A percentile compares a stretch with the other conserved stretches of the same genome.
Conservation (phyloP, 2,797 vertebrate species). For the Gastrophryne carolinensis region DNA sequence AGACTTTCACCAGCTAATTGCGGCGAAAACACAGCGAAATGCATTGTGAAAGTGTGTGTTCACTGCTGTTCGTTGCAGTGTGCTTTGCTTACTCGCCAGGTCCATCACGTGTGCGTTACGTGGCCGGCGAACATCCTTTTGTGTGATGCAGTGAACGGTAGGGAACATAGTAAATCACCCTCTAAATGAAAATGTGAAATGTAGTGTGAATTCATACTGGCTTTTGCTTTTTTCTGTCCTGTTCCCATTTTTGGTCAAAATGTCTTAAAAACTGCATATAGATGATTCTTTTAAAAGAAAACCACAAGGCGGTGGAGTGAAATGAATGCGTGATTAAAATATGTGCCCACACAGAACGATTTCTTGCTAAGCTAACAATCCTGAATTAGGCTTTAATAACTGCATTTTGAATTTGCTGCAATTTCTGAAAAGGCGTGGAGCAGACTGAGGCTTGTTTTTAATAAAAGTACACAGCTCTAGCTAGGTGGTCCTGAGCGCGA, state of each 20-base stretch:
- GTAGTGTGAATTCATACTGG: no score
- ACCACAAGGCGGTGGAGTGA: constrained; percentile 33
- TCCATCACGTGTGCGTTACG: no score
- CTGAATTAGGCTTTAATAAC: constrained; percentile 37
- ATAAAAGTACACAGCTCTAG: not conserved
- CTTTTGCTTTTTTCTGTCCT: not conserved
- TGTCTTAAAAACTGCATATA: constrained; percentile 17
- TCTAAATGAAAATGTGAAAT: no score
- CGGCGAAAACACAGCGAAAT: no score
- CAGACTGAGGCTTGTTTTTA: constrained; percentile 16
- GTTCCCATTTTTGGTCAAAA: not conserved
- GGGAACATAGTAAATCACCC: no score
- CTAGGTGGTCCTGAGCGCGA: constrained; percentile 32
- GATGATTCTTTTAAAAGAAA: constrained; percentile 34
- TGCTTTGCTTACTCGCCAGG: no score
- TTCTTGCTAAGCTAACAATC: constrained; percentile 32
- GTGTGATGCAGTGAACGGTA: no score
- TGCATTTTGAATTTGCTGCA: constrained; percentile 30
- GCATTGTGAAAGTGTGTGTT: no score
- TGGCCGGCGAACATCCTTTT: no score
- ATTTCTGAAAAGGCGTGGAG: constrained; percentile 20
- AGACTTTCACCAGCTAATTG: no score
- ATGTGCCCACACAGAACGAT: constrained; percentile 8
- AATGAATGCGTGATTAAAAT: constrained; percentile 46
- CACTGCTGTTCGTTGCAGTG: no score